A percentile compares a stretch with the other conserved stretches of the same genome.
Evolutionary conservation across 2,113 vertebrate genomes (phyloP).

Genomic region (Bufo gargarizans): DNA sequence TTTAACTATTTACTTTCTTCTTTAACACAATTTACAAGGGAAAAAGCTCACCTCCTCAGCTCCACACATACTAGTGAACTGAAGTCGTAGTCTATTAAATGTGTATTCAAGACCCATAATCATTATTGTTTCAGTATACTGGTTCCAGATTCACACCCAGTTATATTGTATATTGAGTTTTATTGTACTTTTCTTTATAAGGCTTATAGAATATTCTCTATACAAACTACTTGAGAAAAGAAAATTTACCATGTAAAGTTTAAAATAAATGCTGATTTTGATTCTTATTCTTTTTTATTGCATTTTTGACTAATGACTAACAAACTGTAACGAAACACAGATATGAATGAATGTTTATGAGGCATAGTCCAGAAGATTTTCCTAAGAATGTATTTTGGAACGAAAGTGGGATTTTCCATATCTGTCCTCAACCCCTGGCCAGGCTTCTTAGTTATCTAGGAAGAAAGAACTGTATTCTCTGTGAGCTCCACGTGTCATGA

Average conservation of each 20-base stretch:
- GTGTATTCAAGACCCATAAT: not conserved
- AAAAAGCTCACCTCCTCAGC: not conserved
- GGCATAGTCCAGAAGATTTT: constrained; percentile 17
- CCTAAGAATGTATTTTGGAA: constrained; percentile 7
- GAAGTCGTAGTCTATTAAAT: not conserved
- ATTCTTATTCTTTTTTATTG: not conserved
- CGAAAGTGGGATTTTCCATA: constrained; percentile 65
- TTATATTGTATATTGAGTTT: no score
- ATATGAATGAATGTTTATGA: constrained; percentile 34
- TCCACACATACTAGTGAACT: not conserved
- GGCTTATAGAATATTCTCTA: no score
- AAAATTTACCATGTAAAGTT: no score
- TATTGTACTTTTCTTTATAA: no score
- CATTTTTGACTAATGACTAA: not conserved
- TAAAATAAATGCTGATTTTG: not conserved
- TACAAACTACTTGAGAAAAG: no score
- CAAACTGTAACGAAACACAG: not conserved
- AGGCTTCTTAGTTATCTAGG: constrained; percentile 41
- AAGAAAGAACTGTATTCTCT: constrained; percentile 47
- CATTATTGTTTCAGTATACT: not conserved
- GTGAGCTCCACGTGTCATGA: constrained; percentile 47
- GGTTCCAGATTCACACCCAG: not conserved
- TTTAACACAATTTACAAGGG: not conserved
- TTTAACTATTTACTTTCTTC: not conserved
- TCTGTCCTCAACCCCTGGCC: not conserved